phyloP scores from a whole-genome alignment of 2,888 invertebrate genomes.

The Drosophila villosipedis region DNA sequence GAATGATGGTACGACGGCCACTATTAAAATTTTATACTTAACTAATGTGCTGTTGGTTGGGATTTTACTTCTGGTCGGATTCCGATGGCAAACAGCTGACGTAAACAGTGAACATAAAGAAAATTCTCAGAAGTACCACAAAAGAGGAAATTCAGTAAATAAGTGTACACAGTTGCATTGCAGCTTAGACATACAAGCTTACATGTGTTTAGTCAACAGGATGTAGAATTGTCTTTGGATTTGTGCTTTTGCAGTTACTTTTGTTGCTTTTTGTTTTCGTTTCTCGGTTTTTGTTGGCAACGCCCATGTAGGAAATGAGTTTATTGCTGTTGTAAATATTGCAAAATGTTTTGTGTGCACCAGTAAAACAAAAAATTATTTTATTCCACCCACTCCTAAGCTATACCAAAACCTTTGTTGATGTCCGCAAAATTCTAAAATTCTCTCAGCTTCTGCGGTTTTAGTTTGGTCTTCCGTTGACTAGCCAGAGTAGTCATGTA shows the following conservation, averaged over 20 bases:
- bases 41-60: slow-evolving; percentile 63
- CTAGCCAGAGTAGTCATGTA: slow-evolving; percentile 37
- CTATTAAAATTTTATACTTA: slow-evolving; percentile 71
- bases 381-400: slow-evolving; percentile 18
- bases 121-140: slow-evolving; percentile 43
- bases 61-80: slow-evolving; percentile 47
- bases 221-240: slow-evolving; percentile 48
- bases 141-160: slow-evolving; percentile 47
- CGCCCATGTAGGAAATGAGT: slow-evolving; percentile 57
- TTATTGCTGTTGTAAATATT: slow-evolving; percentile 72
- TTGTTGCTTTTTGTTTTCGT: slow-evolving; percentile 18
- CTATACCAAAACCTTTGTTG: slow-evolving; percentile 37
- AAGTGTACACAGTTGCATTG: slow-evolving; percentile 29
- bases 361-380: slow-evolving; percentile 9
- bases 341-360: slow-evolving; percentile 53
- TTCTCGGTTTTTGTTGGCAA: slow-evolving; percentile 6
- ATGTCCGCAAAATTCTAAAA: slow-evolving; percentile 65
- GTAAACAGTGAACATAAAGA: slow-evolving; percentile 25
- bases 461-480: slow-evolving; percentile 30
- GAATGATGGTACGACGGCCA: slow-evolving; percentile 36
- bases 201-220: slow-evolving; percentile 57
- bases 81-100: slow-evolving; percentile 60
- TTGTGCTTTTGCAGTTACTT: slow-evolving; percentile 25
- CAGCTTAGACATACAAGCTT: slow-evolving; percentile 26
- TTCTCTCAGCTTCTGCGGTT: slow-evolving; percentile 66